These are phyloP conservation scores for Berghia stephanieae DNA, from an alignment of 1,140 invertebrate genomes.

Conservation along the genomic window DNA sequence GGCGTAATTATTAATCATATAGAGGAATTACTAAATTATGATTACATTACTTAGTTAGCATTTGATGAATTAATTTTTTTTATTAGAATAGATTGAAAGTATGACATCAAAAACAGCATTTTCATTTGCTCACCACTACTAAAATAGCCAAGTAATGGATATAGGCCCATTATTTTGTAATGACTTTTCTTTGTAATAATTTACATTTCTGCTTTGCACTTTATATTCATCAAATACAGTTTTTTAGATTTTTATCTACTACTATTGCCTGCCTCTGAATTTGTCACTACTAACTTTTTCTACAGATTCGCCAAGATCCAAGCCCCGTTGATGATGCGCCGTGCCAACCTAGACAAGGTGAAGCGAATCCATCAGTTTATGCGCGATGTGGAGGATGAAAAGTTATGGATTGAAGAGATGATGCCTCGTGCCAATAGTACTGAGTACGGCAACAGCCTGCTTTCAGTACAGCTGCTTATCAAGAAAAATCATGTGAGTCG, in stretches of 20 bases:
- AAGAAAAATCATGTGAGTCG: constrained; percentile 87
- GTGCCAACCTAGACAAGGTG: constrained; percentile 92
- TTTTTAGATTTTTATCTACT: too few relatives aligned
- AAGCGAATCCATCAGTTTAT: constrained; percentile 99
- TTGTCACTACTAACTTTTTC: not conserved
- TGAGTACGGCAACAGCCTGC: constrained; percentile 94
- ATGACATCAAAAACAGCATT: too few relatives aligned
- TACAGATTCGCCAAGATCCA: constrained; percentile 71
- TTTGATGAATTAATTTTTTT: too few relatives aligned
- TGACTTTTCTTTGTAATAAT: too few relatives aligned
- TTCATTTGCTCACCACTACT: too few relatives aligned
- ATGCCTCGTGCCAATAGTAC: constrained; percentile 90
- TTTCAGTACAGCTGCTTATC: constrained; percentile 96
- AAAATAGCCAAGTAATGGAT: too few relatives aligned
- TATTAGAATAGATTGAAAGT: too few relatives aligned
- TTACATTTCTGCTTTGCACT: not conserved
- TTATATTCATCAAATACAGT: not conserved
- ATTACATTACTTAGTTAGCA: too few relatives aligned
- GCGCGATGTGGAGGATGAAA: constrained; percentile 98
- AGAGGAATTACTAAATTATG: too few relatives aligned
- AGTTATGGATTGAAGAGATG: constrained; percentile 97
- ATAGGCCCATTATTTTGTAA: too few relatives aligned
- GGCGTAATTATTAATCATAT: too few relatives aligned
- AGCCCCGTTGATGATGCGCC: constrained; percentile 88
- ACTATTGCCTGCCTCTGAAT: too few relatives aligned